Base-by-base conservation (phyloP, 1,140 invertebrate species). In the Calycopis cecrops region DNA sequence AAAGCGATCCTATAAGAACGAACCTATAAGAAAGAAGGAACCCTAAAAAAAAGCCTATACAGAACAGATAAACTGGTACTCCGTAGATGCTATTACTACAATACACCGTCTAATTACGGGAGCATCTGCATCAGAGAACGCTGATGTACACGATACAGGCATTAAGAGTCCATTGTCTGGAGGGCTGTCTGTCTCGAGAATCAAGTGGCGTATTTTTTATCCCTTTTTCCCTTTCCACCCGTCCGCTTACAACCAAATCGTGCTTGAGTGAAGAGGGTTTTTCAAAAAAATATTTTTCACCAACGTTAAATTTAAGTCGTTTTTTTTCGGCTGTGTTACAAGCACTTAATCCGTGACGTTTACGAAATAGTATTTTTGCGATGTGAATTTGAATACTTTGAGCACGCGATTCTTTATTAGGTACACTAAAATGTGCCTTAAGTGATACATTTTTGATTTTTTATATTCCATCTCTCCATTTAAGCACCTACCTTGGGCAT, bases 201-300 rank as follows among this genome's bases (percentile, higher is more conserved):
- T 75, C 71, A 76, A 79, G 76, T 71, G 73, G 59, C 62, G 59
- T 69, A 63, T 77, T 79, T 74, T 78, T 79, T 82, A 76, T 75
- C 57, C 62, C 66, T 79, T 73, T 69, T 74, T 79, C 63, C 7
- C 68, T 68, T 70, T 49, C 64, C 42, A 55, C 56, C 59, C 48
- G 12, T 21, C 3, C 44, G 16, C 44, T 50, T 12, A 35, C 40
- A 42, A 42, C 48, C 48, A 33, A 35, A 50, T 50, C 21, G 48
- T 12, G 28, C 14, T 12, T 42, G 40, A 12, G 17, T 42, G 40
- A 42, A 17, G 3, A 42, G 12, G 14, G 40, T 50, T 50, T 50
- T 35, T 50, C 12, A 35, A 35, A 12, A 35, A 17, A 50, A 50
- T 28, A 28, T 28, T 35, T 50, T 34, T 21, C 14, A 50, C 12